Conservation (phyloP, 35 echinoderm and acorn worm genomes). For the Apostichopus californicus region DNA sequence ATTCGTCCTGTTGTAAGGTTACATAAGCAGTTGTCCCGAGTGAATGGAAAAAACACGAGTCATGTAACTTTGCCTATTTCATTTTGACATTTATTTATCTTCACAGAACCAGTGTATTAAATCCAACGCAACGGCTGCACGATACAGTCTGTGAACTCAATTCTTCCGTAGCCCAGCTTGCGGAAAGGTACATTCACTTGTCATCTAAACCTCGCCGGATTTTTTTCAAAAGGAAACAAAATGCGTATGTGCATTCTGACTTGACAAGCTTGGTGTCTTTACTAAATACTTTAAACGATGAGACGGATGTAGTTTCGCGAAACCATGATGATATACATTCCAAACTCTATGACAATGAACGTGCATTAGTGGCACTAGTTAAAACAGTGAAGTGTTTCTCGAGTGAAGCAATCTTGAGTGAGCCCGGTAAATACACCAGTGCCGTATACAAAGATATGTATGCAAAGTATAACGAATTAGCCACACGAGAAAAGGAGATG, state of each 20-base stretch:
- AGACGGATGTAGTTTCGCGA: background rate
- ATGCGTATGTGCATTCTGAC: background rate
- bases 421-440: slow-evolving; percentile 28
- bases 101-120: background rate
- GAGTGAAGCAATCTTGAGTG: slow-evolving; percentile 28
- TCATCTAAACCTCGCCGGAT: background rate
- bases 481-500: background rate
- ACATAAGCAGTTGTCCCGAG: too few relatives aligned
- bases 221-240: background rate
- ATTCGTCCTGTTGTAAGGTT: too few relatives aligned
- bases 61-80: background rate
- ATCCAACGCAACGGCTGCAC: background rate
- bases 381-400: slow-evolving; percentile 11
- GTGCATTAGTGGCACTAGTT: slow-evolving; percentile 1
- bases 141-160: slow-evolving; percentile 5
- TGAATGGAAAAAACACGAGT: background rate
- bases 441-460: slow-evolving; percentile 33
- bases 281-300: slow-evolving; percentile 22
- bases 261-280: slow-evolving; percentile 27
- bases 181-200: background rate
- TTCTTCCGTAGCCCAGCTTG: background rate
- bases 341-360: slow-evolving; percentile 20
- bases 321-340: background rate
- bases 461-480: background rate
- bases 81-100: background rate